Evolutionary conservation across 2,113 vertebrate genomes (phyloP).

Genomic region (Notarius lentiginosus): DNA sequence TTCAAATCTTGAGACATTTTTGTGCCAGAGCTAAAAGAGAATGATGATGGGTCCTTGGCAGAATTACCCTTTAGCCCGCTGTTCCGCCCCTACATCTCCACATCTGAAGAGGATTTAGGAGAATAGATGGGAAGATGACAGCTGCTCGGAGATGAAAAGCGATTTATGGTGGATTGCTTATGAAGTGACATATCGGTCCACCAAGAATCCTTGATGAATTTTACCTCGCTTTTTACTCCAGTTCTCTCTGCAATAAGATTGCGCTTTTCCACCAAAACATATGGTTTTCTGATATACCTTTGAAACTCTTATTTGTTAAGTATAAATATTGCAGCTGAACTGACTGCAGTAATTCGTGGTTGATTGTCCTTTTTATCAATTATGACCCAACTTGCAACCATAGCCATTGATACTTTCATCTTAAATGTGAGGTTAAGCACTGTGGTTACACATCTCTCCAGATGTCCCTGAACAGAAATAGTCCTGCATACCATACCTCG

Average conservation of each 20-base stretch:
- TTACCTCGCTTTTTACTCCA: background rate
- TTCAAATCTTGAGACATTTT: background rate
- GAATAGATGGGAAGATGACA: background rate
- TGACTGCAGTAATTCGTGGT: background rate
- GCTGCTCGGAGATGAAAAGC: background rate
- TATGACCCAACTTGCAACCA: background rate
- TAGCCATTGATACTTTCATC: background rate
- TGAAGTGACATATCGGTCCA: background rate
- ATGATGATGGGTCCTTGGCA: too few relatives aligned
- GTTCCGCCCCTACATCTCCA: background rate
- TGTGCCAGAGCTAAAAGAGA: background rate
- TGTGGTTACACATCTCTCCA: background rate
- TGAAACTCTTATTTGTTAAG: background rate
- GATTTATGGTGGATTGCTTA: background rate
- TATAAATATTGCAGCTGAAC: background rate
- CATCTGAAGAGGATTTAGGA: conserved; percentile 18
- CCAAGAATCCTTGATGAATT: background rate
- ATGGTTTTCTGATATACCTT: background rate
- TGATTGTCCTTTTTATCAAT: background rate
- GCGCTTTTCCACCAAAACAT: background rate
- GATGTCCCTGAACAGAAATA: conserved; percentile 24
- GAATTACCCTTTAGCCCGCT: background rate
- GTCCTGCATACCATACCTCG: conserved; percentile 7
- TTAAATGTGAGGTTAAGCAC: conserved; percentile 15
- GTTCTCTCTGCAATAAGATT: background rate